Evolutionary conservation across 2,113 vertebrate species (phyloP).

Genomic region (Opisthocomus hoazin): DNA sequence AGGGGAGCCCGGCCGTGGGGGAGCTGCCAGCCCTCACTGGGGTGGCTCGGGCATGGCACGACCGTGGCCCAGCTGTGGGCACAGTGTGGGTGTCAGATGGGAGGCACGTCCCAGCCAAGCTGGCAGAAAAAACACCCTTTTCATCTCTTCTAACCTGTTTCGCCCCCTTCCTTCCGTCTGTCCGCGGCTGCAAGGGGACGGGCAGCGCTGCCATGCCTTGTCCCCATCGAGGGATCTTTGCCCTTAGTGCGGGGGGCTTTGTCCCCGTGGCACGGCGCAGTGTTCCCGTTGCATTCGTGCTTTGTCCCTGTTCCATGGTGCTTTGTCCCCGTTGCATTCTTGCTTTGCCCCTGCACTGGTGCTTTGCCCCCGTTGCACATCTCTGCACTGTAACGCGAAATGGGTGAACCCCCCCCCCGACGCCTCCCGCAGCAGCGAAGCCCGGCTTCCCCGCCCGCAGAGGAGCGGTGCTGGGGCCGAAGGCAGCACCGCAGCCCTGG

Average conservation of each 20-base stretch:
- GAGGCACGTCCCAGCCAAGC: not conserved
- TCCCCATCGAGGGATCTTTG: too few relatives aligned
- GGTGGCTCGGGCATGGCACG: accelerated
- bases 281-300: not conserved
- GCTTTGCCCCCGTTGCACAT: not conserved
- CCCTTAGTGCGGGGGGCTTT: too few relatives aligned
- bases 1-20: not conserved
- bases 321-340: not conserved
- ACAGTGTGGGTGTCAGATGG: not conserved
- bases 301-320: accelerated
- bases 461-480: accelerated
- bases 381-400: not conserved
- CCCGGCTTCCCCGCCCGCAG: accelerated
- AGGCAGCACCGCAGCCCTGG: not conserved
- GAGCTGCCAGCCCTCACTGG: not conserved
- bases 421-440: accelerated
- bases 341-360: not conserved
- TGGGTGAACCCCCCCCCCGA: accelerated
- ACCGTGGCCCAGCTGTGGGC: not conserved
- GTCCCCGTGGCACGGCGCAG: not conserved
- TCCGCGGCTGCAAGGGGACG: not conserved
- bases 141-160: not conserved
- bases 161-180: not conserved
- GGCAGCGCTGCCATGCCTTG: not conserved
- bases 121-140: not conserved